These are phyloP conservation scores for Coelinius sp. DNA, from an alignment of 2,888 invertebrate genomes.

Conservation along the genomic window DNA sequence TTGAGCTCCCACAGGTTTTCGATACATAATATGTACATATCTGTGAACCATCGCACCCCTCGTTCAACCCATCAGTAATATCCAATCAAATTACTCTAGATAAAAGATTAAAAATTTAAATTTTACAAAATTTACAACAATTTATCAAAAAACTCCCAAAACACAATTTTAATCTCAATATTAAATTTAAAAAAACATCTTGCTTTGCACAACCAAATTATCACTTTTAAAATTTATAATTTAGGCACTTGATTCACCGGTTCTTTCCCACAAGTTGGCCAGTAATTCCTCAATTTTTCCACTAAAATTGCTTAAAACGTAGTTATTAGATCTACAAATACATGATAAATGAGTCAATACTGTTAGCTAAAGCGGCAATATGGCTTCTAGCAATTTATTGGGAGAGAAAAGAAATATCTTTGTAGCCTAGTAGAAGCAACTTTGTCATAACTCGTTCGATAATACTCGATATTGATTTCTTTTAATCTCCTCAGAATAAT, in stretches of 20 bases:
- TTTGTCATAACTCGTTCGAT: not conserved
- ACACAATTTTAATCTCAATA: constrained; percentile 8
- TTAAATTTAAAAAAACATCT: constrained; percentile 33
- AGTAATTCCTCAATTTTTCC: constrained; percentile 13
- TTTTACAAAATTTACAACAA: constrained; percentile 50
- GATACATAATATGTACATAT: constrained; percentile 35
- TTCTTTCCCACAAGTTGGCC: not conserved
- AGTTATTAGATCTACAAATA: constrained; percentile 13
- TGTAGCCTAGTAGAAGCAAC: not conserved
- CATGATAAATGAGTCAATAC: constrained; percentile 46
- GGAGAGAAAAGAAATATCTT: constrained; percentile 4
- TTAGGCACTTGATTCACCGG: not conserved
- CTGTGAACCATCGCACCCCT: constrained; percentile 21
- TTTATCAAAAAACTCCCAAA: constrained; percentile 16
- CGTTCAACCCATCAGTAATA: constrained; percentile 44
- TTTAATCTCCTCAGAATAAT: not conserved
- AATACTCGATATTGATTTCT: constrained; percentile 24
- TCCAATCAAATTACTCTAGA: constrained; percentile 30
- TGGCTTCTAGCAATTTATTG: constrained; percentile 39
- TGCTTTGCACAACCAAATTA: not conserved
- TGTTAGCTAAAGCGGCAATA: constrained; percentile 51
- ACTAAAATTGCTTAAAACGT: constrained; percentile 2
- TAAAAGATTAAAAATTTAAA: constrained; percentile 40
- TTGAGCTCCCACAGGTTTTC: constrained; percentile 27
- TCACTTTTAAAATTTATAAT: not conserved